Conservation (phyloP, 2,888 invertebrate genomes). For the Dryobotodes eremita region DNA sequence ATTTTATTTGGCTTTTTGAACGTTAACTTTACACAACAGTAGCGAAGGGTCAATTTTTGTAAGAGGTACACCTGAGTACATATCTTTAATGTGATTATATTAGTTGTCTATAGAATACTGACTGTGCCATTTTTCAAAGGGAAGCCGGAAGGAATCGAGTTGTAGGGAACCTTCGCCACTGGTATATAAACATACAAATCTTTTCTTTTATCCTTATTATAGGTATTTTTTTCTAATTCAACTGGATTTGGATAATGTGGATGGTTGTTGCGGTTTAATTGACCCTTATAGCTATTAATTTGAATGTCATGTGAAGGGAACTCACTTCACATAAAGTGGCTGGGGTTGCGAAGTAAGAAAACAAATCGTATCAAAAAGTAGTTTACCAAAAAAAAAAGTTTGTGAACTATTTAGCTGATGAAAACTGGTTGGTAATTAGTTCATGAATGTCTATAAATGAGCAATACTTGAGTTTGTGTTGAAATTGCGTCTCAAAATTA, state of each 20-base stretch:
- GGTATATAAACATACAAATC: not conserved
- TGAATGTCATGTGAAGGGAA: too few species aligned
- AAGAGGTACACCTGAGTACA: too few species aligned
- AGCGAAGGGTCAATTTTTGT: too few species aligned
- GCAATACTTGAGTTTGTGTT: conserved; percentile 5
- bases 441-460: not conserved
- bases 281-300: not conserved
- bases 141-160: too few species aligned
- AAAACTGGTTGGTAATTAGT: not conserved
- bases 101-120: too few species aligned
- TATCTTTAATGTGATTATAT: too few species aligned
- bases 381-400: not conserved
- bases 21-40: too few species aligned
- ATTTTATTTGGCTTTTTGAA: conserved; percentile 1
- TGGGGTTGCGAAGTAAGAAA: not conserved
- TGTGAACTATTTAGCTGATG: not conserved
- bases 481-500: conserved; percentile 36
- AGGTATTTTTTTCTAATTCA: not conserved
- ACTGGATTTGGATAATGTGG: not conserved
- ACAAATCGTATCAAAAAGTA: not conserved
- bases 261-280: not conserved
- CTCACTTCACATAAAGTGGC: too few species aligned
- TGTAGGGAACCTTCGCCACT: too few species aligned
- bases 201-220: not conserved
- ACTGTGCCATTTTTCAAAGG: too few species aligned